A percentile compares a stretch with the other conserved stretches of the same genome.
phyloP scores from a whole-genome alignment of 2,113 vertebrate species.

The Sorex araneus region DNA sequence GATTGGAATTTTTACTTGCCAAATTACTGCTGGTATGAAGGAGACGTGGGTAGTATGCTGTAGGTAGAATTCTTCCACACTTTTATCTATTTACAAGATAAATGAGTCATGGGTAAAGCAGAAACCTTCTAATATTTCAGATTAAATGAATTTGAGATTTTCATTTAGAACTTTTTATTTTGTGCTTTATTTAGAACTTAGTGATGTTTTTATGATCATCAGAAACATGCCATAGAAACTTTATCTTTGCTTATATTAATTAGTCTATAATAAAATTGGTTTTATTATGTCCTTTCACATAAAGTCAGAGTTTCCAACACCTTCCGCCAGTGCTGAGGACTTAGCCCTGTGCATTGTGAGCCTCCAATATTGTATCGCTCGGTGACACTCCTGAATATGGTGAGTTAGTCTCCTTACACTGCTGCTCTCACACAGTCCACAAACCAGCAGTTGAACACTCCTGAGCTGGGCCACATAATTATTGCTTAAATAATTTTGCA shows the following conservation, averaged over 20 bases:
- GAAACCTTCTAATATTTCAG: neutral
- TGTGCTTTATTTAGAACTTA: neutral
- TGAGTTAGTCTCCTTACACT: neutral
- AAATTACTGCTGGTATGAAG: neutral
- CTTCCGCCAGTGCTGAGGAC: too few relatives aligned
- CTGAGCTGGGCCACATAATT: neutral
- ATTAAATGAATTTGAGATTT: neutral
- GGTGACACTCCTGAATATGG: neutral
- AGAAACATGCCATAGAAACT: neutral
- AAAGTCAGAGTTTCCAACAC: too few relatives aligned
- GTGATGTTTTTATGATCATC: neutral
- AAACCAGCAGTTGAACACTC: too few relatives aligned
- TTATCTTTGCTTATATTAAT: neutral
- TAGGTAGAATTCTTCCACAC: neutral
- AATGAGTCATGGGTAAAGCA: neutral
- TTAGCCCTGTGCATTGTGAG: neutral
- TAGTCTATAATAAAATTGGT: neutral
- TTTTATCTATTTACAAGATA: neutral
- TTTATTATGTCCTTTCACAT: neutral
- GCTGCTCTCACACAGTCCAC: too few relatives aligned
- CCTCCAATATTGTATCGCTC: too few relatives aligned
- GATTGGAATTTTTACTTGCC: neutral
- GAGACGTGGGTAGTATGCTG: neutral
- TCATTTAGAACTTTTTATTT: neutral
- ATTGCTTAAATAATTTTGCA: neutral